A percentile compares a stretch with the other conserved stretches of the same genome.
phyloP scores from a whole-genome alignment of 2,113 vertebrate genomes.

The Entelurus aequoreus region DNA sequence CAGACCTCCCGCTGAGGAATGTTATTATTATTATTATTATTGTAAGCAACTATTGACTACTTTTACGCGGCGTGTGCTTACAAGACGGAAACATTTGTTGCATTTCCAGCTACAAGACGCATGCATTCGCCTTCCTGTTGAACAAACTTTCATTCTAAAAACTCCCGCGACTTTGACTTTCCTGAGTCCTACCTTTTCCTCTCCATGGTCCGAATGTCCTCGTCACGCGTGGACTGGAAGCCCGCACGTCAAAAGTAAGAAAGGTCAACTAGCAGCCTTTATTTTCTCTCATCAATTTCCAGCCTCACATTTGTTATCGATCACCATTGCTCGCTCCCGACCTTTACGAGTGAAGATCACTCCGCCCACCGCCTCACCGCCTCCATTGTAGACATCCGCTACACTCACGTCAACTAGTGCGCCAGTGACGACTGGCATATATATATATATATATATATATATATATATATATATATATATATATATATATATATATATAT shows the following conservation, averaged over 20 bases:
- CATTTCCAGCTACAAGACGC: slow-evolving; percentile 24
- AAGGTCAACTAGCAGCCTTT: slow-evolving; percentile 14
- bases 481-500: too few species aligned
- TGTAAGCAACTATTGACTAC: fast-evolving
- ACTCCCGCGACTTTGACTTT: slow-evolving; percentile 52
- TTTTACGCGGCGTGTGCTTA: fast-evolving
- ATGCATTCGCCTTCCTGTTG: slow-evolving; percentile 42
- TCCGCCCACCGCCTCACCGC: slow-evolving; percentile 43
- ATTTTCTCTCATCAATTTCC: slow-evolving; percentile 35
- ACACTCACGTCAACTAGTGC: slow-evolving; percentile 45
- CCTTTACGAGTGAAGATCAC: slow-evolving; percentile 47
- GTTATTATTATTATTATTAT: neutral
- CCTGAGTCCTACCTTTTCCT: slow-evolving; percentile 83
- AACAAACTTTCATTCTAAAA: slow-evolving; percentile 73
- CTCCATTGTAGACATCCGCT: slow-evolving; percentile 41
- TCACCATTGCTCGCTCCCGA: slow-evolving; percentile 34
- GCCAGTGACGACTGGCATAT: neutral
- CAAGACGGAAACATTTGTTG: neutral
- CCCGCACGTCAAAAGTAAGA: neutral
- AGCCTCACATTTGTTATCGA: slow-evolving; percentile 46
- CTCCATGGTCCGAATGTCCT: slow-evolving; percentile 74
- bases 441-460: too few species aligned
- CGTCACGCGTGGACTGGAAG: neutral
- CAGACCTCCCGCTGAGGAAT: neutral
- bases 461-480: too few species aligned